A percentile compares a stretch with the other conserved stretches of the same genome.
Conservation (phyloP, 2,113 vertebrate genomes). For the Corydoras maculifer region DNA sequence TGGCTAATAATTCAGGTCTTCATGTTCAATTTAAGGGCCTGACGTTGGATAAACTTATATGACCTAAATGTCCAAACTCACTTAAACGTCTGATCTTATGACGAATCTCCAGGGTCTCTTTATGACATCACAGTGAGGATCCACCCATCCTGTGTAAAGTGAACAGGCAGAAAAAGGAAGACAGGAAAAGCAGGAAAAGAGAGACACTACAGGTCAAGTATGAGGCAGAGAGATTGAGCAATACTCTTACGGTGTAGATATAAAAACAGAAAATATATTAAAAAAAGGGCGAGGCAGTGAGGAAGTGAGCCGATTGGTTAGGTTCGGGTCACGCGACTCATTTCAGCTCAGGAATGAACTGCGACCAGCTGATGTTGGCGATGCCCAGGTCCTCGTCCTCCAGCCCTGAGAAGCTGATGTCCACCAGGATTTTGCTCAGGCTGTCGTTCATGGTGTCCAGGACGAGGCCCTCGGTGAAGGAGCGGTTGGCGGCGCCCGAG, state of each 20-base stretch:
- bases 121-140: too few species aligned
- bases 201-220: too few species aligned
- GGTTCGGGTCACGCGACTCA: slow-evolving; percentile 41
- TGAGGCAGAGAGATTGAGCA: too few species aligned
- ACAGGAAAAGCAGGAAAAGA: background rate
- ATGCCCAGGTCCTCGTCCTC: slow-evolving; percentile 77
- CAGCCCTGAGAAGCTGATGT: slow-evolving; percentile 83
- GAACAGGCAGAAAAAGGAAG: slow-evolving; percentile 9
- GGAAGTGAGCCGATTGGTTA: slow-evolving; percentile 32
- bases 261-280: too few species aligned
- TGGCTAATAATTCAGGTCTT: too few species aligned
- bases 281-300: background rate
- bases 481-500: slow-evolving; percentile 63
- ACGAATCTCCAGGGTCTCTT: too few species aligned
- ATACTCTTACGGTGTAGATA: too few species aligned
- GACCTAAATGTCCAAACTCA: background rate
- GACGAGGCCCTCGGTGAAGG: slow-evolving; percentile 82
- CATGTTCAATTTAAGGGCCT: too few species aligned
- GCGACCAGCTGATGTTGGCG: slow-evolving; percentile 77
- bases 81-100: too few species aligned
- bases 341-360: slow-evolving; percentile 75
- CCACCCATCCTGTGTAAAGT: too few species aligned
- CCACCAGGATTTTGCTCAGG: slow-evolving; percentile 88
- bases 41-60: too few species aligned
- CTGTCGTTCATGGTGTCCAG: slow-evolving; percentile 91